Evolutionary conservation across 2,113 vertebrate species (phyloP), one percentile per base, ranked within the genome.

Genomic region (Hiodon alosoides): DNA sequence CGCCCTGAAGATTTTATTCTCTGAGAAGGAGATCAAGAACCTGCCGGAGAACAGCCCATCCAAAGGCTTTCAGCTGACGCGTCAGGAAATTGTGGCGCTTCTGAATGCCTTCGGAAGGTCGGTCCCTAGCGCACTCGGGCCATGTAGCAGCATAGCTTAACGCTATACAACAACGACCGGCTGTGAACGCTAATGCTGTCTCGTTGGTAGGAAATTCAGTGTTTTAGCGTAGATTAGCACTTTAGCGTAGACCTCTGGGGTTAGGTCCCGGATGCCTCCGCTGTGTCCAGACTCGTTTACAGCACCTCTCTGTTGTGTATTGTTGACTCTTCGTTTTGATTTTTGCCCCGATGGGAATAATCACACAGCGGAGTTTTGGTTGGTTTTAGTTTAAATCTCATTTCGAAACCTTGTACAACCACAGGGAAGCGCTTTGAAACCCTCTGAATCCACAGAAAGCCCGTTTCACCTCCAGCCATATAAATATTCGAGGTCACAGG

Each of bases 1-100:
- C 3, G 97, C 97, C 11, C 91, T 99, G 87, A 96, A 97, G 90
- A 95, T 99, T 84, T 85, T 99, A 52, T 99, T 99, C 85, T 99
- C 97, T 2, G 97, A 98, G 87, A 96, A 92, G 69, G 95, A 98
- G 87, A 99, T 99, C 79, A 89, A 96, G 82, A 96, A 92, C 58
- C 95, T 99, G 71, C 92, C 94, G 1, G 96, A 98, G 67, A 92
- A 94, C 0, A 95, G 90, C 67, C 93, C 94, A 0, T 98, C 95
- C 0, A 93, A 95, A 88, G 96, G 95, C 62, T 99, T 99, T 86
- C 97, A 99, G 75, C 94, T 99, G 31, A 98, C 94, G 0, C 91
- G 97, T 0, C 95, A 98, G 84, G 96, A 99, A 88, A 95, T 98
- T 60, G 96, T 99, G 76, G 96, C 95, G 79, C 89, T 98, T 69